A percentile compares a stretch with the other conserved stretches of the same genome.
These are phyloP conservation scores for Pangasius macronema DNA, from an alignment of 2,797 vertebrate genomes.

Conservation along the genomic window DNA sequence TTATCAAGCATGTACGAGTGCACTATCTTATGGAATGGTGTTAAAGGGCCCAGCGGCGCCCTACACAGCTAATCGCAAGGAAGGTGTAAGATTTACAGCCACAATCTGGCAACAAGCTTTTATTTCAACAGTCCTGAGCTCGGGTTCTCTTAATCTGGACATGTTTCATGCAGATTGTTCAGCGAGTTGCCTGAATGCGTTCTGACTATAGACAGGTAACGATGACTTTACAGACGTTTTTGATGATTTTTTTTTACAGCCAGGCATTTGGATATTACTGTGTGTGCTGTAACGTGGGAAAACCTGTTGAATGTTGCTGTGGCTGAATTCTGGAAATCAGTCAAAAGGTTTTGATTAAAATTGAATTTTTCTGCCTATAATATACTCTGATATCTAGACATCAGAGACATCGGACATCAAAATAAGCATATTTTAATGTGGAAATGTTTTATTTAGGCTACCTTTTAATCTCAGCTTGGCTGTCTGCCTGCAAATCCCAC, in stretches of 20 bases:
- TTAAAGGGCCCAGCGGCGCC: conserved; percentile 12
- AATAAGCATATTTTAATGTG: neutral
- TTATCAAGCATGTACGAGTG: conserved; percentile 7
- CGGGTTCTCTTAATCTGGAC: neutral
- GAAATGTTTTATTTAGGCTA: neutral
- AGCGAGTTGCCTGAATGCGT: neutral
- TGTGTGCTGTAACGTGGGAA: neutral
- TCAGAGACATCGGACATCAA: neutral
- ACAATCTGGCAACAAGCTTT: conserved; percentile 6
- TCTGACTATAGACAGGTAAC: neutral
- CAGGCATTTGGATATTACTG: neutral
- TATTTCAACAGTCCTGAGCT: neutral
- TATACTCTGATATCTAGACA: neutral
- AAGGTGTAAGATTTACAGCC: neutral
- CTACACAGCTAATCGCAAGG: neutral
- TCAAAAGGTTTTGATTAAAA: neutral
- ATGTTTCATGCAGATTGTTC: neutral
- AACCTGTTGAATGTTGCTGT: neutral
- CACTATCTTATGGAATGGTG: conserved; percentile 3
- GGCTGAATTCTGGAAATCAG: neutral
- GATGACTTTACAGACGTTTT: neutral
- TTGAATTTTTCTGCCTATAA: neutral
- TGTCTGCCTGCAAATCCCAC: neutral
- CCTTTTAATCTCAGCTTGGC: too few species aligned
- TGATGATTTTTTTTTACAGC: neutral